Evolutionary conservation across 2,888 invertebrate genomes (phyloP).

Genomic region (Antitype chi): DNA sequence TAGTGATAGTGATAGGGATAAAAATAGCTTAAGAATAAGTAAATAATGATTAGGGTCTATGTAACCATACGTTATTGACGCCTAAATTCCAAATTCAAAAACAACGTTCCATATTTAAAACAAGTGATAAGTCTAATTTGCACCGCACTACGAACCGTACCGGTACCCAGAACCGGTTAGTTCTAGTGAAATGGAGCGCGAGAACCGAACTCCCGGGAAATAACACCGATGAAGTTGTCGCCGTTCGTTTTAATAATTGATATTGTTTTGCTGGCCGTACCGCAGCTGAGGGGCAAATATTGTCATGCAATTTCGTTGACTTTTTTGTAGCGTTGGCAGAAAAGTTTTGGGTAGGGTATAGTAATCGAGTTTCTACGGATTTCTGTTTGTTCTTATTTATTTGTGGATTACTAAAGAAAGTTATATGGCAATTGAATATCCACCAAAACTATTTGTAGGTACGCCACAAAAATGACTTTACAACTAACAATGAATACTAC

Average conservation of each 20-base stretch:
- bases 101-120: slow-evolving; percentile 25
- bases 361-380: neutral
- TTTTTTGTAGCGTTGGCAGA: slow-evolving; percentile 33
- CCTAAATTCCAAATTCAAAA: too few relatives aligned
- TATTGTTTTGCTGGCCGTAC: slow-evolving; percentile 59
- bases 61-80: too few relatives aligned
- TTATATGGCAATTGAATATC: neutral
- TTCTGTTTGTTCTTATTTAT: neutral
- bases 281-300: slow-evolving; percentile 39
- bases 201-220: slow-evolving; percentile 68
- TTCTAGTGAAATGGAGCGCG: slow-evolving; percentile 68
- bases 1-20: too few relatives aligned
- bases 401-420: neutral
- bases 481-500: too few relatives aligned
- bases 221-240: slow-evolving; percentile 66
- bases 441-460: too few relatives aligned
- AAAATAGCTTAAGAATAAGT: too few relatives aligned
- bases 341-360: neutral
- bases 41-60: too few relatives aligned
- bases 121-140: slow-evolving; percentile 66
- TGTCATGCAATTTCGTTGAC: slow-evolving; percentile 35
- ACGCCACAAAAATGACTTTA: too few relatives aligned
- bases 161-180: slow-evolving; percentile 51
- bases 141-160: slow-evolving; percentile 41
- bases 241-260: slow-evolving; percentile 66